Evolutionary conservation across 2,888 invertebrate species (phyloP).

Genomic region (Criorhina ranunculi): DNA sequence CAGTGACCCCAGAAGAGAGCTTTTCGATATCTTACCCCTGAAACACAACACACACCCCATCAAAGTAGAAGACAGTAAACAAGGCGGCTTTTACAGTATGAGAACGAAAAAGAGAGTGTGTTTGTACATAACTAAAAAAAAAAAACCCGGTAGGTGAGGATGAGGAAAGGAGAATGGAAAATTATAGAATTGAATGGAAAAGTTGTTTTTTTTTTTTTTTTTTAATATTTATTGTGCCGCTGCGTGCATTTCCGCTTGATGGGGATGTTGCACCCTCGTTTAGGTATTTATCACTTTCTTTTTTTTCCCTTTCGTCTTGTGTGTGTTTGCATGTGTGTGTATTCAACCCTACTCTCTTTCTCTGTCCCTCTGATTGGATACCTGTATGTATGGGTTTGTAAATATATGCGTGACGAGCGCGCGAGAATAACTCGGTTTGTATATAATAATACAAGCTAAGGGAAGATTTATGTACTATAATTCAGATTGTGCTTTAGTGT

Average conservation of each 20-base stretch:
- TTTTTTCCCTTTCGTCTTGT: no score
- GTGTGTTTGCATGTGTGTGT: background rate
- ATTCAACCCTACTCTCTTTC: background rate
- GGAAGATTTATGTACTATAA: slow-evolving; percentile 4
- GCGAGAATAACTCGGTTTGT: no score
- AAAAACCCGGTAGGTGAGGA: background rate
- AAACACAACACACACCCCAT: slow-evolving; percentile 16
- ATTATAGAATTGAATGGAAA: slow-evolving; percentile 3
- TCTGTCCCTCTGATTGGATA: background rate
- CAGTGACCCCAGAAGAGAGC: slow-evolving; percentile 50
- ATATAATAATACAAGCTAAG: background rate
- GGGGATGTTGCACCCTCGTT: slow-evolving; percentile 48
- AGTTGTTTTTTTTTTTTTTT: no score
- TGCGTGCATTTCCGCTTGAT: slow-evolving; percentile 20
- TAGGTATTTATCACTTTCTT: slow-evolving; percentile 13
- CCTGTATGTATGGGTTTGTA: slow-evolving; percentile 31
- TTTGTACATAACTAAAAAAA: background rate
- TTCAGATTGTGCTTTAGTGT: background rate
- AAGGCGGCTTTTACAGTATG: background rate
- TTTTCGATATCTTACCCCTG: slow-evolving; percentile 23
- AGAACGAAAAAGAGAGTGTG: background rate
- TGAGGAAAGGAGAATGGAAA: slow-evolving; percentile 1
- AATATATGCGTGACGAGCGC: no score
- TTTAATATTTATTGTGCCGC: no score
- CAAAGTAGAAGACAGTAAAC: background rate